These are phyloP conservation scores for Mizuhopecten yessoensis DNA, from an alignment of 1,140 invertebrate species.

Conservation along the genomic window DNA sequence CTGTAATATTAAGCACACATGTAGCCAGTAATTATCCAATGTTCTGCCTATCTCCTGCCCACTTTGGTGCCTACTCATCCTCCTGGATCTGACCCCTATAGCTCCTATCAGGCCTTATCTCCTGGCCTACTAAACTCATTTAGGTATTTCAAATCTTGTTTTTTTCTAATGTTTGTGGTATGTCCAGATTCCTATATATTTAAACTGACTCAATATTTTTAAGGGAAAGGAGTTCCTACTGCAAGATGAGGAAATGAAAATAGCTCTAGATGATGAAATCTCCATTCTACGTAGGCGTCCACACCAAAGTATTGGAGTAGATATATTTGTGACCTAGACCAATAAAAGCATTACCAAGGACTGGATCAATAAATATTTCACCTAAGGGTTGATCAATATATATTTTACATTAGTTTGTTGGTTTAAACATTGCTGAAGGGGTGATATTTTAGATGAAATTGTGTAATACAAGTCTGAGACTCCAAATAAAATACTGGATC, in stretches of 20 bases:
- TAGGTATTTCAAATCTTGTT: background rate
- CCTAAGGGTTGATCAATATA: no score
- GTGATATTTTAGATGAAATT: no score
- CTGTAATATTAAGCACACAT: conserved; percentile 25
- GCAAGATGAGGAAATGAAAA: background rate
- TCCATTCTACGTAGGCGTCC: no score
- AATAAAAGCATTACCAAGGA: no score
- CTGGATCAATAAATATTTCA: no score
- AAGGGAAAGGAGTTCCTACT: background rate
- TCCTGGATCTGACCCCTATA: background rate
- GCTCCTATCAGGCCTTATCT: conserved; percentile 4
- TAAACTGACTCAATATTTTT: background rate
- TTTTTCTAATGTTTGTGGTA: conserved; percentile 12
- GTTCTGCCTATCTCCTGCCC: background rate
- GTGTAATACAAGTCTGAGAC: no score
- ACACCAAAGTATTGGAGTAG: no score
- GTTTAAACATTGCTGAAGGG: no score
- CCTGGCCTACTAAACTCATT: conserved; percentile 5
- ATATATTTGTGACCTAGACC: no score
- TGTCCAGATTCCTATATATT: background rate
- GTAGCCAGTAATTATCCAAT: conserved; percentile 38
- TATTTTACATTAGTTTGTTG: no score
- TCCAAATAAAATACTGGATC: no score
- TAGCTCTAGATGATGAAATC: no score
- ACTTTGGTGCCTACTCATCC: background rate